Evolutionary conservation across 2,113 vertebrate species (phyloP), one percentile per base, ranked within the genome.

Genomic region (Asarcornis scutulata): DNA sequence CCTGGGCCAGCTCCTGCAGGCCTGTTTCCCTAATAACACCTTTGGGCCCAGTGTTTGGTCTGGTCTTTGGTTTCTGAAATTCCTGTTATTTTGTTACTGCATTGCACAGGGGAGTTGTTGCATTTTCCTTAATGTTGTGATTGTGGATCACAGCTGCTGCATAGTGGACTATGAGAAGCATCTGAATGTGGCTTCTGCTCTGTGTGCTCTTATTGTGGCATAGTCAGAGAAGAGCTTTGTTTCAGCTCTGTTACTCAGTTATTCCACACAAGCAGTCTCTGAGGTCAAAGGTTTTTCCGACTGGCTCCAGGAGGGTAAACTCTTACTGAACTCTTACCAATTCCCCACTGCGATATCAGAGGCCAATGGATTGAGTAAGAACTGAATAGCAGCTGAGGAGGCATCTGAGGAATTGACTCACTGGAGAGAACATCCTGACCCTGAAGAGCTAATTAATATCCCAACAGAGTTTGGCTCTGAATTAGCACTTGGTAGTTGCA

Each of bases 401-500:
- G 27, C 9, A 53, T 50, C 64, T 73, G 83, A 82, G 80, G 66
- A 85, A 64, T 55, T 86, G 71, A 59, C 46, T 95, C 38, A 17
- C 40, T 78, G 25, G 77, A 93, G 88, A 77, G 87, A 94, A 77
- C 20, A 56, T 38, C 38, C 26, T 67, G 77, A 92, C 72, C 68
- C 63, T 34, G 60, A 88, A 52, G 84, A 78, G 36, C 64, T 91
- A 68, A 83, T 96, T 96, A 94, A 81, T 77, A 83, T 87, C 77
- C 55, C 80, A 74, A 6, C 31, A 27, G 96, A 66, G 50, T 13
- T 27, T 36, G 52, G 62, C 86, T 95, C n/a, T 8, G 72, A 91
- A 86, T 80, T 93, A 73, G 73, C 60, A 29, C 59, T 76, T 56
- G 69, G 14, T 71, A 38, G 32, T 29, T 83, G 60, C 1, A 50